phyloP scores from a whole-genome alignment of 2,888 invertebrate genomes.

The Diogma glabrata region DNA sequence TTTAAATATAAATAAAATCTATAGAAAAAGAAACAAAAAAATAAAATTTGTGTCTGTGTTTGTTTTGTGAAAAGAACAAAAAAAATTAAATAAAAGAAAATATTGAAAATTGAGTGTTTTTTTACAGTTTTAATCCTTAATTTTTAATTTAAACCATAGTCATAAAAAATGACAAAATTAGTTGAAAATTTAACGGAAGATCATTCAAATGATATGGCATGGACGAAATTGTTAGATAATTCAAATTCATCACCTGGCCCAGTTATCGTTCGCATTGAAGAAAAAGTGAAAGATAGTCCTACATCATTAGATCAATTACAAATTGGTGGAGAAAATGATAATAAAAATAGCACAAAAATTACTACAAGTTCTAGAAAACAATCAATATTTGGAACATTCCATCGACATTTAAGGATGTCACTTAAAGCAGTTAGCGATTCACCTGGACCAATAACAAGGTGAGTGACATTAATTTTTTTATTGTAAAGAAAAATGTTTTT shows the following conservation, averaged over 20 bases:
- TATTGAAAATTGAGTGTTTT: background rate
- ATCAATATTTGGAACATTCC: conserved; percentile 34
- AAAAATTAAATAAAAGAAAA: background rate
- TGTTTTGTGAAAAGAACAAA: conserved; percentile 7
- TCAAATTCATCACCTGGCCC: conserved; percentile 4
- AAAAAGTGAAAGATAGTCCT: conserved; percentile 26
- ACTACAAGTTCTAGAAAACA: conserved; percentile 27
- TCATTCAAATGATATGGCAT: conserved; percentile 29
- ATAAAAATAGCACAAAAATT: background rate
- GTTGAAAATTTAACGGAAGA: conserved; percentile 33
- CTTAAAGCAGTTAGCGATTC: conserved; percentile 37
- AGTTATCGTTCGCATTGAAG: conserved; percentile 17
- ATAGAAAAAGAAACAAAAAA: no score
- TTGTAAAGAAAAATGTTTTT: background rate
- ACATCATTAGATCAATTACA: conserved; percentile 18
- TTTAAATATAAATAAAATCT: no score
- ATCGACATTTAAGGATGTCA: conserved; percentile 34
- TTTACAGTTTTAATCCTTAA: conserved; percentile 1
- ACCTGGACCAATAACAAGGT: conserved; percentile 35
- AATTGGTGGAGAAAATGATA: background rate
- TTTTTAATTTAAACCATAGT: background rate
- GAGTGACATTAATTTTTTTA: conserved; percentile 19
- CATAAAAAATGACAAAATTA: conserved; percentile 23
- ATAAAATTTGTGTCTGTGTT: no score
- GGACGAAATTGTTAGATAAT: conserved; percentile 34